Percentiles rank a stretch among this genome's conserved stretches.
Conservation (phyloP, 2,888 invertebrate genomes). For the Drosophila sordidula region DNA sequence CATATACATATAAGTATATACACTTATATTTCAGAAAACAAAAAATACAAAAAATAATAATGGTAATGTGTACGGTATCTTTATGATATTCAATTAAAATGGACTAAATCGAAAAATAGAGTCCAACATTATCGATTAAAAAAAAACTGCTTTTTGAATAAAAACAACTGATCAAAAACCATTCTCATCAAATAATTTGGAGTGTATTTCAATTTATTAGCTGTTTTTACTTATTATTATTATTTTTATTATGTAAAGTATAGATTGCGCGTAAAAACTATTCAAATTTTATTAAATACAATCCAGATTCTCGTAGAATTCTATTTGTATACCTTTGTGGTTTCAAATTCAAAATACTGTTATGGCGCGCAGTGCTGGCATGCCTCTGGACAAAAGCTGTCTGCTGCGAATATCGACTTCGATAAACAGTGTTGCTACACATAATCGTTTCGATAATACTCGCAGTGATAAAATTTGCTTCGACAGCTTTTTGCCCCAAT, state of each 20-base stretch:
- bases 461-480: slow-evolving; percentile 5
- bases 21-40: slow-evolving; percentile 38
- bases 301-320: no score
- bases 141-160: slow-evolving; percentile 67
- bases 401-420: background rate
- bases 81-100: slow-evolving; percentile 66
- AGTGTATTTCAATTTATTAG: background rate
- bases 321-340: background rate
- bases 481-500: slow-evolving; percentile 34
- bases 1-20: slow-evolving; percentile 33
- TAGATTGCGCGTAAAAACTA: no score
- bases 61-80: slow-evolving; percentile 51
- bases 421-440: slow-evolving; percentile 34
- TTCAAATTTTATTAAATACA: no score
- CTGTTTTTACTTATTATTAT: background rate
- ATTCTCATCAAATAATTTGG: slow-evolving; percentile 29
- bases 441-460: slow-evolving; percentile 16
- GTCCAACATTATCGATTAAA: slow-evolving; percentile 49
- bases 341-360: slow-evolving; percentile 10
- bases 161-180: slow-evolving; percentile 62
- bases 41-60: slow-evolving; percentile 34
- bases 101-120: slow-evolving; percentile 55
- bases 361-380: background rate
- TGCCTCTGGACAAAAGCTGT: slow-evolving; percentile 36
- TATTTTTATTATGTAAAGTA: background rate